Evolutionary conservation across 1,140 invertebrate genomes (phyloP), one percentile per base, ranked within the genome.

Genomic region (Ostrea edulis): DNA sequence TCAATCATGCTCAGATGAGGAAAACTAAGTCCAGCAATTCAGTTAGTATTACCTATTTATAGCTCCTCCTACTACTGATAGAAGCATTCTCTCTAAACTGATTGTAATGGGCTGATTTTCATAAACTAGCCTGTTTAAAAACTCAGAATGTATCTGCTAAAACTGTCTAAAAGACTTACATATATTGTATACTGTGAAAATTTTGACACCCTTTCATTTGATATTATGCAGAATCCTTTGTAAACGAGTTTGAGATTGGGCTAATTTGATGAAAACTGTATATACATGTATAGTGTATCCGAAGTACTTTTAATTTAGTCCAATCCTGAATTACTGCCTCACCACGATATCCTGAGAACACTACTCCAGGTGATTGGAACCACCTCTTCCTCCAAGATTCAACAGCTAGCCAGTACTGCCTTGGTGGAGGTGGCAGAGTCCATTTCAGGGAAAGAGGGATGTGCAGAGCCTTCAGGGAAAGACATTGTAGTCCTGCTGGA

Each of bases 401-500:
- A 98, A 93, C 96, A 97, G 5, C 96, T 97, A 91, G 97, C 97
- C 83, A 88, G 87, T 22, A 96, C 96, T 35, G 97, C 97, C 22
- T 94, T 98, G 29, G 93, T 98, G 81, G 97, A 97, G 91, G 96
- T 98, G 5, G 97, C 97, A 0, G 95, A 95, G 14, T 97, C 97
- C 90, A 96, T 96, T 44, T 97, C 97, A 0, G 93, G 94, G 2
- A 94, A 95, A 22, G 93, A 94, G 20, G 96, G 96, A 4, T 96
- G 96, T 90, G 96, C 96, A 71, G 94, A 93, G 54, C 97, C 97
- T 1, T 95, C 96, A 62, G 93, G 95, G 3, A 96, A 97, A n/a
- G 98, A 98, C 94, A 96, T 98, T 65, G 95, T 96, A 85, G 96
- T 97, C 52, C 95, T 99, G 86, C 96, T 98, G n/a, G 95, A 96